Base-by-base conservation (phyloP, 2,888 invertebrate species). In the Ormyrus nitidulus region DNA sequence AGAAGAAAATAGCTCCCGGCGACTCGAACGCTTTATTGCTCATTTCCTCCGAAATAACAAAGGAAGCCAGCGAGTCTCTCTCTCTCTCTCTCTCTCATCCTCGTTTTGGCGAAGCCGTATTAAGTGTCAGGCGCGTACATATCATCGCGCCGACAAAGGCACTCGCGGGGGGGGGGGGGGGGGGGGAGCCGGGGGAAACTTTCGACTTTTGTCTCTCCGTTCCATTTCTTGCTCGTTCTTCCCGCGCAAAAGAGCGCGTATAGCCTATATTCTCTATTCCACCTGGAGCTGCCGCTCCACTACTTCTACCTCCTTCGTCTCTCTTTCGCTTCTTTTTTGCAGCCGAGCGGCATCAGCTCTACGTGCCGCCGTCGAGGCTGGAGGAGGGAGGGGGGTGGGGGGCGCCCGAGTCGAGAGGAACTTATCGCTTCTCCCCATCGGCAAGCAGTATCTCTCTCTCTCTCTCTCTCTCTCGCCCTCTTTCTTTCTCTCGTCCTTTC, bases 341-440 rank as follows among this genome's bases (percentile, higher is more conserved):
- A 48, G 62, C 68, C 59, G 62, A 46, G 54, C 73, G 49, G 59
- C 68, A 68, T 68, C 78, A 56, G 64, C 74, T 79, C 75, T 77
- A 80, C 73, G 76, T 80, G 72, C 73, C 64, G 68, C 19, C 56
- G 48, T 49, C 72, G 72, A 62, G 58, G 69, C n/a, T 10, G 48
- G 54, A 72, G 6, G 71, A 59, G 58, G 46, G 34, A 49, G 19
- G 49, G 11, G n/a, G 5, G 64, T 4, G 62, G 13, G 19, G n/a
- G 13, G n/a, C 6, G 2, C 19, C 19, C 56, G 54, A 62, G 69
- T 53, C 54, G 69, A 68, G 68, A 58, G 77, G 61, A 76, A 76
- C 76, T 81, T 81, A 81, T 81, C 81, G 79, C 71, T 76, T 48
- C 65, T 76, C 76, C 74, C 81, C 76, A 81, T 81, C 81, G 79